phyloP scores from a whole-genome alignment of 2,888 invertebrate genomes.

The Epinotia demarniana region DNA sequence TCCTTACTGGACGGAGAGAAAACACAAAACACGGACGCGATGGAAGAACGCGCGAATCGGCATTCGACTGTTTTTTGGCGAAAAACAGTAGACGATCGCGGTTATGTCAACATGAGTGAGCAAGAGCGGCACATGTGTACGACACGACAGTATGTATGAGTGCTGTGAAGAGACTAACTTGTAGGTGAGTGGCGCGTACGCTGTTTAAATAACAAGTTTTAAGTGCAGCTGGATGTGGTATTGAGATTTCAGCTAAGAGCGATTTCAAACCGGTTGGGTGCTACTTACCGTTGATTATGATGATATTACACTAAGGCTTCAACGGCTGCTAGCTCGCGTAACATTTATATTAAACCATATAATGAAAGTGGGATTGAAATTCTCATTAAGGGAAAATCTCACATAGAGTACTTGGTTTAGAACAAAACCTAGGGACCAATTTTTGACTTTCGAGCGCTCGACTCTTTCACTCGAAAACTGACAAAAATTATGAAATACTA shows the following conservation, averaged over 20 bases:
- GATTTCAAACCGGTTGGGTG: not conserved
- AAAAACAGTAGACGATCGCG: conserved; percentile 16
- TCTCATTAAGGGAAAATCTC: no score
- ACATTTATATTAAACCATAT: no score
- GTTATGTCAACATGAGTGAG: conserved; percentile 4
- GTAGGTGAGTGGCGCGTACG: conserved; percentile 17
- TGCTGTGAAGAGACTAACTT: conserved; percentile 28
- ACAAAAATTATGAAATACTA: no score
- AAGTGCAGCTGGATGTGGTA: conserved; percentile 34
- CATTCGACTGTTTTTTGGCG: conserved; percentile 16
- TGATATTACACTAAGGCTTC: not conserved
- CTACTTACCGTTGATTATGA: not conserved
- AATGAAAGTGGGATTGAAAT: no score
- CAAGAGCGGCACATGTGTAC: not conserved
- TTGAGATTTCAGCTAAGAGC: not conserved
- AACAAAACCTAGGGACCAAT: no score
- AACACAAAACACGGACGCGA: conserved; percentile 2
- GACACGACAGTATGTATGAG: not conserved
- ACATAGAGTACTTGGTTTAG: no score
- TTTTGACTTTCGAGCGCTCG: no score
- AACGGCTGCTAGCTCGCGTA: no score
- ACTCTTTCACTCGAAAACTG: no score
- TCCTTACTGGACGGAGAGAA: not conserved
- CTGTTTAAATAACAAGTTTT: conserved; percentile 2
- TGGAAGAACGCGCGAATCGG: conserved; percentile 12